A percentile compares a stretch with the other conserved stretches of the same genome.
Evolutionary conservation across 2,888 invertebrate genomes (phyloP).

Genomic region (Nephrocerus scutellatus): DNA sequence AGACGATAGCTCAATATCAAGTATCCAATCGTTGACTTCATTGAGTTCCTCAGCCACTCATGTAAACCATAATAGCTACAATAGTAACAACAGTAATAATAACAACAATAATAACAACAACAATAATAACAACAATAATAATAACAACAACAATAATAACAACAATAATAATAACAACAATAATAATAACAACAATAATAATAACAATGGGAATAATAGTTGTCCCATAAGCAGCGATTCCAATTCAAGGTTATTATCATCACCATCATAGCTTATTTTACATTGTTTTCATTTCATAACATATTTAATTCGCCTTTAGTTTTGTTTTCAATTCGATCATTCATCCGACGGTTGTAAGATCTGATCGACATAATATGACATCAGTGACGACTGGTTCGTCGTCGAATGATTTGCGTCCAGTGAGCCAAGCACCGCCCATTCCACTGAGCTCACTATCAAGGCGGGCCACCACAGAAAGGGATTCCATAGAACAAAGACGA

Average conservation of each 20-base stretch:
- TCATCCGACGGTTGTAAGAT: slow-evolving; percentile 19
- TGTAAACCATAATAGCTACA: slow-evolving; percentile 11
- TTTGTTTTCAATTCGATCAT: slow-evolving; percentile 37
- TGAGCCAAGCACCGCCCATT: slow-evolving; percentile 25
- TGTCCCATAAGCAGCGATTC: slow-evolving; percentile 7
- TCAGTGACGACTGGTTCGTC: slow-evolving; percentile 27
- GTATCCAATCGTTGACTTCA: slow-evolving; percentile 26
- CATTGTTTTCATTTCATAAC: too few relatives aligned
- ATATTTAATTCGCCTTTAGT: slow-evolving; percentile 25
- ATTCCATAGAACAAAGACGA: too few relatives aligned
- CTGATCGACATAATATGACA: background rate
- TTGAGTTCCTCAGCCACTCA: slow-evolving; percentile 21
- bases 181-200: slow-evolving; percentile 6
- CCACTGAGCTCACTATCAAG: slow-evolving; percentile 23
- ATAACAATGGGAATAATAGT: slow-evolving; percentile 1
- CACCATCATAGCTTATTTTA: too few relatives aligned
- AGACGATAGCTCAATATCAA: slow-evolving; percentile 32
- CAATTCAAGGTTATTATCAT: slow-evolving; percentile 28
- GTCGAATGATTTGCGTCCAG: slow-evolving; percentile 34
- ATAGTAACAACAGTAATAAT: slow-evolving; percentile 5
- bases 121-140: slow-evolving; percentile 4
- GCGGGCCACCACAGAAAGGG: too few relatives aligned
- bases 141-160: slow-evolving; percentile 5
- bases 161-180: background rate
- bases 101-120: slow-evolving; percentile 5